Evolutionary conservation across 2,113 vertebrate genomes (phyloP), one percentile per base, ranked within the genome.

Genomic region (Spilogale gracilis): DNA sequence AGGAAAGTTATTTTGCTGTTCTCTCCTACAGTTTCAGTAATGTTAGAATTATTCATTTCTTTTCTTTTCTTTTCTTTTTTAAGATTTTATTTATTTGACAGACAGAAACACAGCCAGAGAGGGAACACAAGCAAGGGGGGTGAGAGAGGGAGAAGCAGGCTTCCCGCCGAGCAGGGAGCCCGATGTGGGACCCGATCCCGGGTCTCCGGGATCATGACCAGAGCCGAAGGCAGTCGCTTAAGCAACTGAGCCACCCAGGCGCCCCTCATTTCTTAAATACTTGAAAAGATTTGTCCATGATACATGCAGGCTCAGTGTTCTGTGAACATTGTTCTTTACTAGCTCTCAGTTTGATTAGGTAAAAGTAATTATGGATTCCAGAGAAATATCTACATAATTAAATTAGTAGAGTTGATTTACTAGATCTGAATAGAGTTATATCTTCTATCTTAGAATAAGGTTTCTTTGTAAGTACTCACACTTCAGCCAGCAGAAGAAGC

Each of bases 31-130:
- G 54, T 91, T 86, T 91, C 94, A 60, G 9, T 93, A 45, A 17
- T 87, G 18, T 82, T 94, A 21, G 69, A 71, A 90, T 79, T 90
- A 63, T 38, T 91, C 9, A 63, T 94, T 94, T 90, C 61, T 48
- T 63, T 38, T 38, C 38, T 38, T 38, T 38, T 38, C 38, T 38
- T 38, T 38, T 38, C 38, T 38, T 38, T 38, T 38, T 38, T 38
- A 38, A 38, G 38, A 38, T 38, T 38, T 38, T 38, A 38, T 38
- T 38, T 38, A 38, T 38, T 38, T 38, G 38, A 38, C 38, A 38
- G 38, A 38, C 38, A 38, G 38, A 38, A 38, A 38, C 38, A 38
- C 38, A 38, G 38, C 38, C 38, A 38, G 38, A 38, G 38, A 38
- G 38, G 38, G 38, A 38, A 38, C 38, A 38, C 38, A 38, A 38